Percentiles rank a stretch among this genome's conserved stretches.
These are phyloP conservation scores for Rhabdornis inornatus DNA, from an alignment of 2,113 vertebrate genomes.

Conservation along the genomic window DNA sequence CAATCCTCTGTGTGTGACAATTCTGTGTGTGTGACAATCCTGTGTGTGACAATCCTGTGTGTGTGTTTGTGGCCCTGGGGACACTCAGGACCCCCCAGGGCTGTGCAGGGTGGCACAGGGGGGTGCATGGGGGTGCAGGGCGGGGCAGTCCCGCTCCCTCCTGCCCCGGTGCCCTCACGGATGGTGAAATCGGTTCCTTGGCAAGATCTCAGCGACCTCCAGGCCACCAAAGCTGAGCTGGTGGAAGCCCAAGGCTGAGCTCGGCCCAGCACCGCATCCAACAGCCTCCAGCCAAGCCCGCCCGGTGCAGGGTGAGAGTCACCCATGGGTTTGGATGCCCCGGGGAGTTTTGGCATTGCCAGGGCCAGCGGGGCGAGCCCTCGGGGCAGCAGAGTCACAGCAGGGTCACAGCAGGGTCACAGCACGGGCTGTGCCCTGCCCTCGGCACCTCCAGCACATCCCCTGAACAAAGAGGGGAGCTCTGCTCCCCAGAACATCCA, in stretches of 20 bases:
- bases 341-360: rapidly evolving
- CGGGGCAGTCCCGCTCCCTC: neutral
- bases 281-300: neutral
- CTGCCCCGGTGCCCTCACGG: neutral
- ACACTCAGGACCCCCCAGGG: neutral
- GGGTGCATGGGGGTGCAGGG: too few relatives aligned
- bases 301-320: rapidly evolving
- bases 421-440: neutral
- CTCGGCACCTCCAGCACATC: rapidly evolving
- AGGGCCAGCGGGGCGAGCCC: neutral
- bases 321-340: rapidly evolving
- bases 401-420: neutral
- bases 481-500: neutral
- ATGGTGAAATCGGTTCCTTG: rapidly evolving
- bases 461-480: neutral
- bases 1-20: neutral
- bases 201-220: rapidly evolving
- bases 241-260: neutral
- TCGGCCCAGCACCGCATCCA: rapidly evolving
- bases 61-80: neutral
- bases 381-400: too few relatives aligned
- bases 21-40: neutral
- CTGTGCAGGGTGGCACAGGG: neutral
- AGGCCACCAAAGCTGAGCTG: neutral
- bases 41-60: too few relatives aligned